Evolutionary conservation across 2,888 invertebrate species (phyloP), one percentile per base, ranked within the genome.

Genomic region (Synergus umbraculus): DNA sequence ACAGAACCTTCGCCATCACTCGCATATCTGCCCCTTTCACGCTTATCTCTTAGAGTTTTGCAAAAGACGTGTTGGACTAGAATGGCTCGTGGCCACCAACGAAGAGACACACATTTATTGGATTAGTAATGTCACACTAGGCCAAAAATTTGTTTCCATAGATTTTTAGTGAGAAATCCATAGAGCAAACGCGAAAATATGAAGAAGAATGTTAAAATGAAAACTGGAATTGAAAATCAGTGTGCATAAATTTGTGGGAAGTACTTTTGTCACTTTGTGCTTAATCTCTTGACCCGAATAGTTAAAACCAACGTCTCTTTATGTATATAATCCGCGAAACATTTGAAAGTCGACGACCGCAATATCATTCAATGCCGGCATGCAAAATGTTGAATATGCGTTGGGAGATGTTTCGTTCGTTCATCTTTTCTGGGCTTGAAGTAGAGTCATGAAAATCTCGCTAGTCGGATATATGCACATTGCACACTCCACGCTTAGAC

Each of bases 341-440:
- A 76, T 78, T 73, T 80, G 58, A 80, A 80, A 78, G 63, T 80
- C 78, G 76, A 76, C 76, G 78, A 80, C 65, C 15, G 78, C 65
- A 76, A 80, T 80, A 76, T 80, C 76, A 66, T 78, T 80, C 65
- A 78, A 46, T 44, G 44, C 29, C 13, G 66, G 58, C 76, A 76
- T 80, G 80, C 67, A 66, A 80, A 80, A 73, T 78, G 78, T 66
- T 78, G 73, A 60, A 76, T 76, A 76, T 76, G 58, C 9, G 37
- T 46, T 60, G 76, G 78, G 66, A 69, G 29, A 67, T 63, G 44
- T 63, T 69, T 63, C 37, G 44, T 44, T 43, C 67, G 58, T 54
- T 78, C 41, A 73, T 65, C 64, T 54, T 37, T 65, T 46, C 29
- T 49, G 73, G 76, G 76, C 60, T 80, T 76, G 22, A 64, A 80